These are phyloP conservation scores for Girardia tigrina DNA, from an alignment of 2,888 invertebrate species.

Conservation along the genomic window DNA sequence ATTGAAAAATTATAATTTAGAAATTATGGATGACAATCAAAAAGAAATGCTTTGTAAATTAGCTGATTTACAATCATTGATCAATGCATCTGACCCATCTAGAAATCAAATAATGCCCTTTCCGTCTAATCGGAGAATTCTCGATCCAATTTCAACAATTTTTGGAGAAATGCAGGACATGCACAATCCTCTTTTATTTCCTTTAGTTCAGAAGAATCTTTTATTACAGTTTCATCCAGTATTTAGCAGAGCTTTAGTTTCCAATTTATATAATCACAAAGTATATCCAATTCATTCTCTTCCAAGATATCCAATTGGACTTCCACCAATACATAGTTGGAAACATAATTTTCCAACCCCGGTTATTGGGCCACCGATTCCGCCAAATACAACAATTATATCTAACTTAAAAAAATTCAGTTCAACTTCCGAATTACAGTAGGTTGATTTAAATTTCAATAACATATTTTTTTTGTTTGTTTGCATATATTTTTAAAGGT, in stretches of 20 bases:
- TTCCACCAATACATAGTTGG: slow-evolving; percentile 18
- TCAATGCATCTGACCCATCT: neutral
- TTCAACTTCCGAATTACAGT: neutral
- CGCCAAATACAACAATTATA: neutral
- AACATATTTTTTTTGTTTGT: neutral
- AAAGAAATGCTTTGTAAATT: slow-evolving; percentile 19
- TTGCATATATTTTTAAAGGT: too few species aligned
- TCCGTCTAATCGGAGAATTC: neutral
- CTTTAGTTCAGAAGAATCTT: neutral
- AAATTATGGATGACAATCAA: neutral
- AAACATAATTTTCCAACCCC: slow-evolving; percentile 4
- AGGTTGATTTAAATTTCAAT: neutral
- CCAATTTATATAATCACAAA: neutral
- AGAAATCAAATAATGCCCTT: slow-evolving; percentile 2
- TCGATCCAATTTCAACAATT: neutral
- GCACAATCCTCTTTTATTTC: neutral
- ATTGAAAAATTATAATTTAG: neutral
- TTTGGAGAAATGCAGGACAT: neutral
- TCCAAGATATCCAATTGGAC: neutral
- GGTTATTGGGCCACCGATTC: slow-evolving; percentile 5
- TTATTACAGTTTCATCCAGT: neutral
- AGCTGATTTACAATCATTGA: slow-evolving; percentile 2
- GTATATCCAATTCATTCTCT: neutral
- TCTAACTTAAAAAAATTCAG: neutral
- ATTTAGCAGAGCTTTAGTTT: neutral